phyloP scores from a whole-genome alignment of 2,888 invertebrate genomes.

The Notodonta dromedarius region DNA sequence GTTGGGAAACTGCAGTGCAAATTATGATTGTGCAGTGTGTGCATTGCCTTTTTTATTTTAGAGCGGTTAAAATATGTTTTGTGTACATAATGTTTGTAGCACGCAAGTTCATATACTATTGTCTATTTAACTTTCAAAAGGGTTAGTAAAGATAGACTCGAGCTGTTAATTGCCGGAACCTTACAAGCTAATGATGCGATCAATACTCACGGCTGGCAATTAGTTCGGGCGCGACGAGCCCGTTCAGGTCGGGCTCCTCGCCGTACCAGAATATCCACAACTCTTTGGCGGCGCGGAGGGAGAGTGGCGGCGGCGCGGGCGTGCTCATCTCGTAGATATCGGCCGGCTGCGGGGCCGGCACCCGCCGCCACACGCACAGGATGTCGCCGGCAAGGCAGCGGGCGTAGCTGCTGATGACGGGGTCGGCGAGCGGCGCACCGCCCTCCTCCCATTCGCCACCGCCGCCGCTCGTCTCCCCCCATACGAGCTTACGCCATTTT shows the following conservation, averaged over 20 bases:
- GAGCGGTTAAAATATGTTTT: neutral
- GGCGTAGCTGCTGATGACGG: conserved; percentile 95
- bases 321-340: conserved; percentile 79
- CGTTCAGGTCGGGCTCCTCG: conserved; percentile 95
- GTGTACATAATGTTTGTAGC: neutral
- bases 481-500: conserved; percentile 98
- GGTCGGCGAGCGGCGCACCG: conserved; percentile 92
- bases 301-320: conserved; percentile 87
- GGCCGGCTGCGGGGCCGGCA: conserved; percentile 83
- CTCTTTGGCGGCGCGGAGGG: conserved; percentile 96
- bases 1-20: conserved; percentile 10
- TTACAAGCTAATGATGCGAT: neutral
- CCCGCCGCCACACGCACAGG: conserved; percentile 98
- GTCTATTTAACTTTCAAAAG: neutral
- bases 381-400: conserved; percentile 97
- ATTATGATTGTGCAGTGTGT: neutral
- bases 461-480: conserved; percentile 86
- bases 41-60: no score
- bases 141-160: neutral
- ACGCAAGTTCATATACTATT: no score
- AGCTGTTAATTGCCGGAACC: conserved; percentile 2
- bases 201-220: conserved; percentile 91
- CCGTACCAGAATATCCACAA: conserved; percentile 99
- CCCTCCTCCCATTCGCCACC: conserved; percentile 78
- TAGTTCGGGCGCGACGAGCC: conserved; percentile 93